Percentiles rank a stretch among this genome's conserved stretches.
Evolutionary conservation across 1,140 invertebrate genomes (phyloP).

Genomic region (Oscheius sp.): DNA sequence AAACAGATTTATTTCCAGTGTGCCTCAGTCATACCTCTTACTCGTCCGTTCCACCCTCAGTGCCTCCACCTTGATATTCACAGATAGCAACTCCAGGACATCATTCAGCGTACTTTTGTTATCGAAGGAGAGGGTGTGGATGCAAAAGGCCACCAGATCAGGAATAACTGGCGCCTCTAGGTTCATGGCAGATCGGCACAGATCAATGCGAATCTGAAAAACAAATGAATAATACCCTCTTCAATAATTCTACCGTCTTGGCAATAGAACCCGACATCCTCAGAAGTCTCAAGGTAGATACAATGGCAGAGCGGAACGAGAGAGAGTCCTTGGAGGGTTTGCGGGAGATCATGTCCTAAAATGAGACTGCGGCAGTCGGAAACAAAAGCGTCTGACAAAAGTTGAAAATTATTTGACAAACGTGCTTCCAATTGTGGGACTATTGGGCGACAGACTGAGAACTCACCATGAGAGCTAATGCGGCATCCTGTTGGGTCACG

Average conservation of each 20-base stretch:
- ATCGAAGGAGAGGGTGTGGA: neutral
- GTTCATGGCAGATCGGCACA: neutral
- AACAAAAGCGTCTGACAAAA: too few species aligned
- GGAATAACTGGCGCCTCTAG: neutral
- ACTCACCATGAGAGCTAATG: neutral
- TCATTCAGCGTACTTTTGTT: neutral
- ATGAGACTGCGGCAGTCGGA: neutral
- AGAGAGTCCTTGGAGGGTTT: neutral
- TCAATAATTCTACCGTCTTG: neutral
- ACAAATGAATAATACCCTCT: neutral
- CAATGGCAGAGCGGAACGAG: neutral
- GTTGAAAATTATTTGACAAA: too few species aligned
- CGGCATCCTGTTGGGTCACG: neutral
- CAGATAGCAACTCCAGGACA: neutral
- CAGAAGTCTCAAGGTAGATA: neutral
- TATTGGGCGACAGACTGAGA: too few species aligned
- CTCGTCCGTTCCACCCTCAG: neutral
- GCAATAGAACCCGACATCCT: neutral
- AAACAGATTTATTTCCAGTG: too few species aligned
- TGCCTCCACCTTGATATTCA: neutral
- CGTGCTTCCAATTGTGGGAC: too few species aligned
- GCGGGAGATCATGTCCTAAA: neutral
- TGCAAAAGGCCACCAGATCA: neutral
- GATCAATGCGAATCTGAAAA: neutral
- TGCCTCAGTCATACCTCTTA: too few species aligned